Evolutionary conservation across 2,888 invertebrate species (phyloP), one percentile per base, ranked within the genome.

Genomic region (Molorchus minor): DNA sequence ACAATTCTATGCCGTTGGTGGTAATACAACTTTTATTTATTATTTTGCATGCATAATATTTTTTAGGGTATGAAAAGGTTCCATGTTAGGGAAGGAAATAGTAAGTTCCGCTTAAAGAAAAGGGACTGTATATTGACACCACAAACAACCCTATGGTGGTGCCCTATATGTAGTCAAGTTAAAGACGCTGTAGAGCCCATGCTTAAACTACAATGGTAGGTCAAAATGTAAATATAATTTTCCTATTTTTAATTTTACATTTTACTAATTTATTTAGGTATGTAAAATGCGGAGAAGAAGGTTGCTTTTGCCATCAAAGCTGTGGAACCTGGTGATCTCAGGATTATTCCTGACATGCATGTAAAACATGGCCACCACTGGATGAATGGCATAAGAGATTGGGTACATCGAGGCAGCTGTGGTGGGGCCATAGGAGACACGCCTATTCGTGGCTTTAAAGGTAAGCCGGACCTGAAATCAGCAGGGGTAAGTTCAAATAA

Each of bases 361-460:
- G 82, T 87, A 43, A 85, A 87, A 70, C 84, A 87, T 10, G 96
- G 94, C 94, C 81, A 85, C 47, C 84, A 90, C 62, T 96, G 94
- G 93, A 85, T 94, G 46, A 82, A 82, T 19, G 88, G 87, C 33
- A 82, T 84, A 51, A 88, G 90, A 65, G 96, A 97, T 77, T 98
- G 98, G 98, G 97, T 77, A 88, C 98, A 54, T 98, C 98, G 0
- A 84, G 99, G 54, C 99, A 99, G 79, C 82, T 98, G 19, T 94
- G 94, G 92, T 99, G 98, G 98, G 99, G 99, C 0, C 98, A 99
- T 80, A 87, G 88, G 71, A 91, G 98, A 70, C 99, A 99, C 0
- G 94, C 93, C 0, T 99, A 93, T 71, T 79, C 64, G 77, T 80
- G 5, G 74, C 74, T 1, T 61, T 75, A 40, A 74, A 75, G 71